Evolutionary conservation across 2,888 invertebrate species (phyloP).

Genomic region (Agelastica alni): DNA sequence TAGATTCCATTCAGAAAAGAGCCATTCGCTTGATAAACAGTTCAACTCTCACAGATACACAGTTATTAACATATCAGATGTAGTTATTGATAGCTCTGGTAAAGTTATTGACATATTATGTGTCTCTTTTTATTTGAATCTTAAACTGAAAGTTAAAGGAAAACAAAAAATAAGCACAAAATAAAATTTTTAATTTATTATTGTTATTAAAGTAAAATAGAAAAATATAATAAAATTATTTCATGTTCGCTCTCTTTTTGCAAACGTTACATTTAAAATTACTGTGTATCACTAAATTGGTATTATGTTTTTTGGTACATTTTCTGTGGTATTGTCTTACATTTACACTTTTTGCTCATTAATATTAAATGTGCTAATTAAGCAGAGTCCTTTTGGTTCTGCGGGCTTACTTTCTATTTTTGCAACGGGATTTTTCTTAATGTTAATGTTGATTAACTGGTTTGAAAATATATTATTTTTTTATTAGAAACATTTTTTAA

Average conservation of each 20-base stretch:
- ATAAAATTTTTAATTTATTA: too few relatives aligned
- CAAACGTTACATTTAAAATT: not conserved
- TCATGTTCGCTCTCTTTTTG: not conserved
- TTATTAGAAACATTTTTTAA: not conserved
- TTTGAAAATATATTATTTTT: not conserved
- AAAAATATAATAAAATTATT: not conserved
- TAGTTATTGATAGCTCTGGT: not conserved
- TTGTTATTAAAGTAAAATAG: too few relatives aligned
- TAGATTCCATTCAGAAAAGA: too few relatives aligned
- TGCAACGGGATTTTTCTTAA: not conserved
- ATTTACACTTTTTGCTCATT: not conserved
- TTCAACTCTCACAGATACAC: too few relatives aligned
- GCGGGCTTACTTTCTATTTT: not conserved
- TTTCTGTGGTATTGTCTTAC: not conserved
- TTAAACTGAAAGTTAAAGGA: not conserved
- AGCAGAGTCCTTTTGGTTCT: not conserved
- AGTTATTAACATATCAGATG: not conserved
- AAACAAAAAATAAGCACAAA: not conserved
- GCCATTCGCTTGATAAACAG: too few relatives aligned
- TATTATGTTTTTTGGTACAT: not conserved
- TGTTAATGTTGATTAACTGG: not conserved
- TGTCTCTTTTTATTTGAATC: not conserved
- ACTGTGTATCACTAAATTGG: not conserved
- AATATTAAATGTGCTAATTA: not conserved
- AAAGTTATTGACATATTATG: not conserved